Conservation (phyloP, 2,113 vertebrate species). For the Prionailurus bengalensis region DNA sequence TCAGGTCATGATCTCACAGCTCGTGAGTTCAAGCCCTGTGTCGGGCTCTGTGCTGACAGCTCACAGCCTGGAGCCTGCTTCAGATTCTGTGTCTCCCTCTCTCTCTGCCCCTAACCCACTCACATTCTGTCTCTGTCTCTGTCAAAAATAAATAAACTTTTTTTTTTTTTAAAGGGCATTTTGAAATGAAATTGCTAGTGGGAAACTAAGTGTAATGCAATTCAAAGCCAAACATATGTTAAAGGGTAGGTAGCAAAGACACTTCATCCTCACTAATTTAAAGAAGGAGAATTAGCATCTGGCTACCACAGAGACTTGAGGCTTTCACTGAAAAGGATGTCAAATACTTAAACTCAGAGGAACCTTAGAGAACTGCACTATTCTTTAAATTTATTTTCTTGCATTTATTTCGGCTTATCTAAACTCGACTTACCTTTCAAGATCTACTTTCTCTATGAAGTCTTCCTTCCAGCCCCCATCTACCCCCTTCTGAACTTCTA, state of each 20-base stretch:
- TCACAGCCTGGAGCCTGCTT: no score
- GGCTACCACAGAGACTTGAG: neutral
- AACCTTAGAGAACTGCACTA: neutral
- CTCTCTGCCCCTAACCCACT: no score
- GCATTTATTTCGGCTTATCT: neutral
- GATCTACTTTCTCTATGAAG: neutral
- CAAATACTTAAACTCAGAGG: neutral
- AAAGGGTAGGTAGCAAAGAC: neutral
- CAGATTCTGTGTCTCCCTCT: no score
- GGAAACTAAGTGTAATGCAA: neutral
- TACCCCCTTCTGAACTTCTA: neutral
- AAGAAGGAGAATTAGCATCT: neutral
- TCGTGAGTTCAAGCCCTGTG: no score
- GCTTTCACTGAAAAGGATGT: neutral
- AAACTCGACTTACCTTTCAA: neutral
- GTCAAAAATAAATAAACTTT: no score
- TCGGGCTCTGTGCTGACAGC: no score
- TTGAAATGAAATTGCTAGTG: constrained; percentile 29
- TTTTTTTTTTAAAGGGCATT: neutral
- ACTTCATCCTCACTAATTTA: neutral
- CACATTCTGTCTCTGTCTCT: no score
- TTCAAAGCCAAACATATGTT: neutral
- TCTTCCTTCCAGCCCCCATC: neutral
- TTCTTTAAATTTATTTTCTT: neutral
- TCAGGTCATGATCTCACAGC: no score